Conservation (phyloP, 2,888 invertebrate species). For the Teleiodes luculella region DNA sequence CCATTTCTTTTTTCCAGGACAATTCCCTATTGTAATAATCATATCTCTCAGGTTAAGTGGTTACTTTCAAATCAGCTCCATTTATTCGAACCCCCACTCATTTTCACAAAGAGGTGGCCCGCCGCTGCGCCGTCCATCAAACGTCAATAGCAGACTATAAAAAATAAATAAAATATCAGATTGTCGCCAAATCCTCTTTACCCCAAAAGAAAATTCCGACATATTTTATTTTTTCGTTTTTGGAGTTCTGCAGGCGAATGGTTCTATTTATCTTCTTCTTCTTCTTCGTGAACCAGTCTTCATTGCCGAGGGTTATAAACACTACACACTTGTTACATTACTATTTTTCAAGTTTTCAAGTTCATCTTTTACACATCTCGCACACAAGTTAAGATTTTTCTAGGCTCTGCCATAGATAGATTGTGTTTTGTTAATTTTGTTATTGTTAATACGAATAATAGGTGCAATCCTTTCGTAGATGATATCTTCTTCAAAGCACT, state of each 20-base stretch:
- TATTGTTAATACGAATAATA: too few species aligned
- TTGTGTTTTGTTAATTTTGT: neutral
- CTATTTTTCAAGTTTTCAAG: too few species aligned
- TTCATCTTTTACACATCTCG: too few species aligned
- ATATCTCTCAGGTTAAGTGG: too few species aligned
- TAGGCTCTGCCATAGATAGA: too few species aligned
- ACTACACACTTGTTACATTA: too few species aligned
- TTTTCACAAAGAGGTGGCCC: slow-evolving; percentile 19
- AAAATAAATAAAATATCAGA: slow-evolving; percentile 69
- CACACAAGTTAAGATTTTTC: too few species aligned
- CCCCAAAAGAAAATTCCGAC: slow-evolving; percentile 33
- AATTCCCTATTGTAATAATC: too few species aligned
- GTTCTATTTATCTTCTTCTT: neutral
- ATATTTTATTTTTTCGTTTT: slow-evolving; percentile 24
- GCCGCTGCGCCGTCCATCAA: slow-evolving; percentile 50
- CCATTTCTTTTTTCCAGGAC: too few species aligned
- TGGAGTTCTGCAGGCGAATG: neutral
- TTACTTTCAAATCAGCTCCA: slow-evolving; percentile 37
- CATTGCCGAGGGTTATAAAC: too few species aligned
- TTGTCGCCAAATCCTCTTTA: slow-evolving; percentile 30
- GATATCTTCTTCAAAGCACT: neutral
- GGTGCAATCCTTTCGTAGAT: too few species aligned
- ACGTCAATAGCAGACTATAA: slow-evolving; percentile 67
- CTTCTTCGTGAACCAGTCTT: too few species aligned
- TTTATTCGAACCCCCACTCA: slow-evolving; percentile 45